A percentile compares a stretch with the other conserved stretches of the same genome.
These are phyloP conservation scores for Zaprionus vittiger DNA, from an alignment of 1,140 invertebrate genomes.

Conservation along the genomic window DNA sequence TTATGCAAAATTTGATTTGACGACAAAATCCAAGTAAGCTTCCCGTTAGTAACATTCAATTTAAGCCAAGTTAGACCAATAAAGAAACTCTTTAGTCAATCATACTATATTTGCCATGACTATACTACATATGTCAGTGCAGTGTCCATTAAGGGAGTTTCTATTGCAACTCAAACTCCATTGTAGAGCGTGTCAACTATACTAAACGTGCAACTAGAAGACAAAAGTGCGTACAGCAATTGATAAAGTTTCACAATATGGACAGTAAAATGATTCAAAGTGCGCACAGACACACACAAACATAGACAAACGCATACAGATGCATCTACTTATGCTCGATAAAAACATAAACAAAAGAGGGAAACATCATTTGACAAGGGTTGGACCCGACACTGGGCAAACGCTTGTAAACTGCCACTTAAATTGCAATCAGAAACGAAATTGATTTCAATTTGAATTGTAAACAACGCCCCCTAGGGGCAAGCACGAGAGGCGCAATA, in stretches of 20 bases:
- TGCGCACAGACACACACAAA: constrained; percentile 35
- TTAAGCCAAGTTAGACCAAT: no score
- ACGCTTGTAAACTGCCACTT: constrained; percentile 66
- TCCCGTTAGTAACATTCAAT: no score
- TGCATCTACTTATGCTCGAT: constrained; percentile 22
- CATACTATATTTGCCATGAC: no score
- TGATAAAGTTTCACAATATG: constrained; percentile 54
- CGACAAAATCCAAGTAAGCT: no score
- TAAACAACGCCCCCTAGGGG: constrained; percentile 51
- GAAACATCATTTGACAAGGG: constrained; percentile 35
- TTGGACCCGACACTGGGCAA: constrained; percentile 16
- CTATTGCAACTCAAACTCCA: background rate
- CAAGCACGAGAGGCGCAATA: no score
- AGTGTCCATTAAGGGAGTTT: background rate
- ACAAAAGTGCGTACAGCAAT: constrained; percentile 22
- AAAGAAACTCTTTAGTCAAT: no score
- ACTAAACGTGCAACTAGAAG: background rate
- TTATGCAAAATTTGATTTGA: no score
- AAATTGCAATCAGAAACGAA: constrained; percentile 72
- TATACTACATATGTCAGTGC: no score
- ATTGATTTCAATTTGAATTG: constrained; percentile 77
- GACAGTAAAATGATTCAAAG: constrained; percentile 51
- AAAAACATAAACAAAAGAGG: constrained; percentile 58
- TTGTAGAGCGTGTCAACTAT: background rate
- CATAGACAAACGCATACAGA: constrained; percentile 22